A percentile compares a stretch with the other conserved stretches of the same genome.
phyloP scores from a whole-genome alignment of 2,888 invertebrate species.

The Macrophya annulata region DNA sequence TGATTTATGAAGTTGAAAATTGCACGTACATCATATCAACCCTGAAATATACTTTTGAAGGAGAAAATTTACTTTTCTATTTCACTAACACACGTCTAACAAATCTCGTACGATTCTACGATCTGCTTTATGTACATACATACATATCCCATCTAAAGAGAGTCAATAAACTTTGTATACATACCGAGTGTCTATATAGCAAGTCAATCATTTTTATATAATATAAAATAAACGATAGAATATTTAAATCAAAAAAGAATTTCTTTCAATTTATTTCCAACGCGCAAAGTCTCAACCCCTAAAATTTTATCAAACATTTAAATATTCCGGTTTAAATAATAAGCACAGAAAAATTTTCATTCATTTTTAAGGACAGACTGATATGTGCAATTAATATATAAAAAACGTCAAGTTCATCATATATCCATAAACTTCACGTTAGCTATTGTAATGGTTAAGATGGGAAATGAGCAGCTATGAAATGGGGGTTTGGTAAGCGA shows the following conservation, averaged over 20 bases:
- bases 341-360: too few relatives aligned
- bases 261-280: too few relatives aligned
- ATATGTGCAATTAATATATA: too few relatives aligned
- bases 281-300: too few relatives aligned
- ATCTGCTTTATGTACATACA: too few relatives aligned
- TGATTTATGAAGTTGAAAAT: slow-evolving; percentile 41
- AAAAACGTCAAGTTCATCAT: not conserved
- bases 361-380: too few relatives aligned
- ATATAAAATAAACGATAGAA: too few relatives aligned
- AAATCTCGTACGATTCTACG: not conserved
- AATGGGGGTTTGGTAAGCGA: not conserved
- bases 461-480: not conserved
- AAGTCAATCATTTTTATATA: not conserved
- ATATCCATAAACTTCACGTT: not conserved
- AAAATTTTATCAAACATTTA: too few relatives aligned
- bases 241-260: too few relatives aligned
- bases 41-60: slow-evolving; percentile 32
- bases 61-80: slow-evolving; percentile 15
- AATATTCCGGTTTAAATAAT: too few relatives aligned
- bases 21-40: slow-evolving; percentile 33
- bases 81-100: not conserved
- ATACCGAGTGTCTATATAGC: not conserved
- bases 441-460: not conserved
- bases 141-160: not conserved
- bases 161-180: not conserved